phyloP scores from a whole-genome alignment of 1,140 invertebrate genomes.

The Drosophila serrata region DNA sequence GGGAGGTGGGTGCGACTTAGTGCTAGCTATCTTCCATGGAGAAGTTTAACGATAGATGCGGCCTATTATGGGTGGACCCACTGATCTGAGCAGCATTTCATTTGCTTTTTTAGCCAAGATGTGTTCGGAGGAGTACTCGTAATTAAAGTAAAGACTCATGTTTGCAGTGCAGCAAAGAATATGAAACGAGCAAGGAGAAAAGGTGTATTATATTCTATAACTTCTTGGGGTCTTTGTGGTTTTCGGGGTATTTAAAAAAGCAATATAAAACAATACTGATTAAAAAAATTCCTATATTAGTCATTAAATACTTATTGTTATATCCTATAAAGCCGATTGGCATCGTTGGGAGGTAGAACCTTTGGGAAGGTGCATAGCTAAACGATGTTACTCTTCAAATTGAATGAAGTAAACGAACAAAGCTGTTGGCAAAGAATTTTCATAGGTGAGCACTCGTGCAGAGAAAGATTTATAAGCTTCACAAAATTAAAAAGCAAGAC shows the following conservation, averaged over 20 bases:
- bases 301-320: not conserved
- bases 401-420: too few relatives aligned
- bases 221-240: not conserved
- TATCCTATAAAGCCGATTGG: too few relatives aligned
- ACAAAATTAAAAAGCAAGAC: not conserved
- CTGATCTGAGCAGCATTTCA: slow-evolving; percentile 1
- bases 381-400: too few relatives aligned
- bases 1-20: slow-evolving; percentile 17
- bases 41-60: slow-evolving; percentile 53
- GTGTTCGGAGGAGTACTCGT: slow-evolving; percentile 30
- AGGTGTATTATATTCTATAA: not conserved
- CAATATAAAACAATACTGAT: not conserved
- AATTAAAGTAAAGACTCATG: slow-evolving; percentile 41
- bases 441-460: too few relatives aligned
- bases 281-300: not conserved
- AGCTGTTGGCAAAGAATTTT: not conserved
- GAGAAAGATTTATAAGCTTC: not conserved
- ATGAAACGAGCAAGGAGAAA: not conserved
- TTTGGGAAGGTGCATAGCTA: not conserved
- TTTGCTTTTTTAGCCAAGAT: not conserved
- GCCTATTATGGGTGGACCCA: slow-evolving; percentile 35
- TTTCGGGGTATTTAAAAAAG: not conserved
- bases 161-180: not conserved
- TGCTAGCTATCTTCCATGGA: slow-evolving; percentile 12
- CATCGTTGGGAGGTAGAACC: not conserved